Conservation (phyloP, 2,113 vertebrate species). For the Labeo catla region DNA sequence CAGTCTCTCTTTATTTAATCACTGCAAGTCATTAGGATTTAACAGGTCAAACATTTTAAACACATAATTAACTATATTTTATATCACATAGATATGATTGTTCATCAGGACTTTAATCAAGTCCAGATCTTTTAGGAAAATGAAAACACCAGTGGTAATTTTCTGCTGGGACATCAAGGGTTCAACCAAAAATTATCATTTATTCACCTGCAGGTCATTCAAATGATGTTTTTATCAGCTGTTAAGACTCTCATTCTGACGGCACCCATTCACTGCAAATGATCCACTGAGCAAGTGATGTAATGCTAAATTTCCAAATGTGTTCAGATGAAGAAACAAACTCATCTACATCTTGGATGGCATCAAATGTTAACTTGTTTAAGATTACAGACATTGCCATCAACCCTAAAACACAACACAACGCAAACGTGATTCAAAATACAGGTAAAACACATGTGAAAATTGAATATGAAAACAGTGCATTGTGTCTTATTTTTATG, state of each 20-base stretch:
- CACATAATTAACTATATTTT: background rate
- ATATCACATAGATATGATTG: background rate
- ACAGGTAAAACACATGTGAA: background rate
- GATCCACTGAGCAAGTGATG: background rate
- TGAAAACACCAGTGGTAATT: background rate
- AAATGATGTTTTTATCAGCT: background rate
- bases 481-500: background rate
- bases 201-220: background rate
- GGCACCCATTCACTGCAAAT: too few relatives aligned
- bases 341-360: background rate
- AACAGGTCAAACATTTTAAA: background rate
- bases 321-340: background rate
- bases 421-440: background rate
- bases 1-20: background rate
- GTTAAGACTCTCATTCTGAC: too few relatives aligned
- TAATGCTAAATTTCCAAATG: background rate
- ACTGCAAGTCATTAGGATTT: conserved; percentile 11
- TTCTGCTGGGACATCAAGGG: background rate
- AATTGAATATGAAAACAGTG: background rate
- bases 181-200: background rate
- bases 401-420: background rate
- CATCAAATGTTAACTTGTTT: background rate
- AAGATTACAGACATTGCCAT: background rate
- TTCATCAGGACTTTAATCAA: conserved; percentile 2
- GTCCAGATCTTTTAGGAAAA: background rate